Evolutionary conservation across 2,797 vertebrate species (phyloP), one percentile per base, ranked within the genome.

Genomic region (Sebastes itinus): DNA sequence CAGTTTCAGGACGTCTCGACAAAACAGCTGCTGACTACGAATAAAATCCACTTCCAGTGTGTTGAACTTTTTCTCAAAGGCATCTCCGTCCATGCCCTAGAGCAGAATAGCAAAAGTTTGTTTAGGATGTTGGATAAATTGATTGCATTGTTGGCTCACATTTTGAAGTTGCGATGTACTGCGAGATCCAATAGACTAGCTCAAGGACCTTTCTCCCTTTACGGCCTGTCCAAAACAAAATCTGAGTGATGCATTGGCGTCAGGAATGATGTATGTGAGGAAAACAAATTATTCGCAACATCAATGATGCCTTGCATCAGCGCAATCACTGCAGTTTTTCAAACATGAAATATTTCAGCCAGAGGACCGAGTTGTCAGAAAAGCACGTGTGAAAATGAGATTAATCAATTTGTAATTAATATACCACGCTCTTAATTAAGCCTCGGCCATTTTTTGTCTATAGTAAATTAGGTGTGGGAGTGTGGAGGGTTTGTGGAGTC

Each of bases 61-160:
- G 91, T 99, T 99, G 90, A 97, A 97, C 93, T 97, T 99, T 95
- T 99, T 99, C 91, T 98, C 97, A 95, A 99, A 99, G 78, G 95
- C 77, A 91, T 97, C 94, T 0, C 83, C 91, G 89, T 98, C 95
- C 97, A 98, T 98, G 61, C 93, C 97, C 99, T 99, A 81, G 3
- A 84, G 81, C 67, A 62, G 56, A 90, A 82, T 23, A 92, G 79
- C 55, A 88, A 78, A 80, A 61, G 78, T 90, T 90, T 80, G 71
- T 81, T 88, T 64, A 75, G 75, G 20, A 61, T 70, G 66, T 70
- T 67, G 42, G 54, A 72, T 74, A 68, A 55, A 75, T 72, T 74
- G 80, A 89, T 73, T 79, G 32, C 30, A 58, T 23, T 70, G 28
- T 73, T 59, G 52, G 35, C 55, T 74, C 25, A 25, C 35, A 65